phyloP scores from a whole-genome alignment of 2,797 vertebrate genomes.

The Sciurus carolinensis region DNA sequence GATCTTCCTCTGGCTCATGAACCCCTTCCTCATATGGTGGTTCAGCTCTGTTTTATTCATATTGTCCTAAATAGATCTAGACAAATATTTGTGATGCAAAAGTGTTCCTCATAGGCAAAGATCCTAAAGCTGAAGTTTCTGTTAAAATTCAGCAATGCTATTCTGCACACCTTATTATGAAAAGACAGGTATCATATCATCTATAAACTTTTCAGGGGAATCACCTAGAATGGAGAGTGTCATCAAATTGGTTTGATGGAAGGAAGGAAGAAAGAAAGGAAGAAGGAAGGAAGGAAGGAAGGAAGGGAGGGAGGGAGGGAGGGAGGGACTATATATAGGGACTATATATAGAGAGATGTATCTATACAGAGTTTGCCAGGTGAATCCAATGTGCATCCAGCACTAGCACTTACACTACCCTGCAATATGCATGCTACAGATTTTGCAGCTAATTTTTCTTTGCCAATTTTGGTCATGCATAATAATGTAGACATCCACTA shows the following conservation, averaged over 20 bases:
- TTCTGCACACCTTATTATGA: neutral
- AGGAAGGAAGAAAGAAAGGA: neutral
- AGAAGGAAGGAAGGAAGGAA: too few species aligned
- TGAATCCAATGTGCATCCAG: neutral
- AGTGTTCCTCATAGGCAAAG: neutral
- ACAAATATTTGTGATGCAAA: neutral
- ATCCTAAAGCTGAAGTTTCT: neutral
- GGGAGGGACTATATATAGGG: too few species aligned
- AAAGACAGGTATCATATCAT: neutral
- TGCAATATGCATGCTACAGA: neutral
- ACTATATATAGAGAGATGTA: too few species aligned
- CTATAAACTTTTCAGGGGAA: neutral
- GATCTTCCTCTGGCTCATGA: neutral
- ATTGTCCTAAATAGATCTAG: neutral
- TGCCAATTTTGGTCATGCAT: neutral
- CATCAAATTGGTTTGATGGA: neutral
- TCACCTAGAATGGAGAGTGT: neutral
- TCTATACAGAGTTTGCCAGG: neutral
- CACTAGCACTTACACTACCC: neutral
- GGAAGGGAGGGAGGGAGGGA: too few species aligned
- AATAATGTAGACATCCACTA: neutral
- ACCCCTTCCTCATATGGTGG: neutral
- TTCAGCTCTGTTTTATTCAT: neutral
- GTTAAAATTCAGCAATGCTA: neutral
- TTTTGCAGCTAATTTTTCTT: neutral